Evolutionary conservation across 1,140 invertebrate species (phyloP), one percentile per base, ranked within the genome.

Genomic region (Eubasilissa regina): DNA sequence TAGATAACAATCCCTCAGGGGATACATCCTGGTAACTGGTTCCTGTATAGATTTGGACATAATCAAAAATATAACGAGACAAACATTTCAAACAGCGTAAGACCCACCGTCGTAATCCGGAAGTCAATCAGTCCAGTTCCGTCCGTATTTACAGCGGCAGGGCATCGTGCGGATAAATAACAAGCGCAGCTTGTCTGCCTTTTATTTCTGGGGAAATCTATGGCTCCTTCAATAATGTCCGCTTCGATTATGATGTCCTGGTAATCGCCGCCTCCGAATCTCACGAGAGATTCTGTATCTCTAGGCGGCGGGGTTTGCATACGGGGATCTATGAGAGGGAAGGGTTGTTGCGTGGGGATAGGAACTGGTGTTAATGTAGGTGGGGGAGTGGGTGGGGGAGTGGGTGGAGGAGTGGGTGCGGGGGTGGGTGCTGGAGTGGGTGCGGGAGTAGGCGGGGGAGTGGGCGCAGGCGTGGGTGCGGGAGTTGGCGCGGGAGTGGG

Each of bases 81-180:
- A n/a, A n/a, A n/a, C n/a, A n/a, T n/a, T n/a, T 35, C 1, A 35
- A 3, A 6, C 25, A 35, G 25, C 1, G 6, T 35, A 35, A 35
- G 25, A 8, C 86, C 84, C 87, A 91, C 89, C 79, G 90, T 92
- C 3, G 93, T 92, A 19, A 93, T 92, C 80, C 92, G 87, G 80
- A 92, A 87, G 79, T 93, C 92, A 13, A 93, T 89, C 73, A 89
- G 86, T 6, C 89, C 89, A 58, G 87, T 87, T 47, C 90, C 90
- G 80, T 87, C 85, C 19, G 83, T 85, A 44, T 79, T 83, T 35
- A 78, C 78, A 21, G 75, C 72, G 19, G 70, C 78, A 12, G 84
- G 80, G 80, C 89, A 89, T 13, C 85, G 87, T 19, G 87, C 85
- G 15, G 86, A 53, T 6, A 86, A 66, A 6, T 89, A 87, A 83